Conservation (phyloP, 2,113 vertebrate genomes). For the Peromyscus californicus region DNA sequence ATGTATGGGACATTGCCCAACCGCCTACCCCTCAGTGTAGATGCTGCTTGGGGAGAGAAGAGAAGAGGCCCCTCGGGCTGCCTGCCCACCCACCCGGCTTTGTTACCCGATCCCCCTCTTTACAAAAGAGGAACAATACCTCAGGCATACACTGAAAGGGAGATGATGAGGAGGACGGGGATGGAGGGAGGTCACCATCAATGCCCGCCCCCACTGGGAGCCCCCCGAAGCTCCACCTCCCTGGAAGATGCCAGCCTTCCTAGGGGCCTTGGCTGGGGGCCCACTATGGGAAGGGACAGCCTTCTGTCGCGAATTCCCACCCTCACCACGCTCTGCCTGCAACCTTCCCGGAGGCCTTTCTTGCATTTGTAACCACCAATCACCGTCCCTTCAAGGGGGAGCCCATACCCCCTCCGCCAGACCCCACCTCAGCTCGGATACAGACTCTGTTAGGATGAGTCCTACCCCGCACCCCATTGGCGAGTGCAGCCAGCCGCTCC, state of each 20-base stretch:
- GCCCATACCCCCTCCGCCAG: no score
- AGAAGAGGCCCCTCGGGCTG: slow-evolving; percentile 71
- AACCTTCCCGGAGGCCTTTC: background rate
- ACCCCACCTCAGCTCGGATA: background rate
- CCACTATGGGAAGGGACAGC: background rate
- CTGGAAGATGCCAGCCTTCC: background rate
- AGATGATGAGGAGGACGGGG: slow-evolving; percentile 53
- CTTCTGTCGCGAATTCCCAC: background rate
- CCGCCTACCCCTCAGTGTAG: slow-evolving; percentile 57
- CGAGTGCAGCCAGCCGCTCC: background rate
- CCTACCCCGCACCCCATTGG: background rate
- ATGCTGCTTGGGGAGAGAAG: slow-evolving; percentile 43
- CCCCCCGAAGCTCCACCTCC: background rate
- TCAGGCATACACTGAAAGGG: slow-evolving; percentile 67
- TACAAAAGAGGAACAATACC: slow-evolving; percentile 79
- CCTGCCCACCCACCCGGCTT: slow-evolving; percentile 78
- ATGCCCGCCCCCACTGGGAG: slow-evolving; percentile 32
- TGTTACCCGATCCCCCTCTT: slow-evolving; percentile 75
- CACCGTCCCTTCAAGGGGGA: background rate
- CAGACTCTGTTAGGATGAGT: background rate
- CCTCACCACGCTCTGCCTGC: background rate
- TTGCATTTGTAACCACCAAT: no score
- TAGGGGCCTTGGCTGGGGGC: slow-evolving; percentile 28
- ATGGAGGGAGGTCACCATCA: slow-evolving; percentile 34
- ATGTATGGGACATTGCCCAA: background rate